phyloP scores from a whole-genome alignment of 2,113 vertebrate genomes.

The Equus quagga region DNA sequence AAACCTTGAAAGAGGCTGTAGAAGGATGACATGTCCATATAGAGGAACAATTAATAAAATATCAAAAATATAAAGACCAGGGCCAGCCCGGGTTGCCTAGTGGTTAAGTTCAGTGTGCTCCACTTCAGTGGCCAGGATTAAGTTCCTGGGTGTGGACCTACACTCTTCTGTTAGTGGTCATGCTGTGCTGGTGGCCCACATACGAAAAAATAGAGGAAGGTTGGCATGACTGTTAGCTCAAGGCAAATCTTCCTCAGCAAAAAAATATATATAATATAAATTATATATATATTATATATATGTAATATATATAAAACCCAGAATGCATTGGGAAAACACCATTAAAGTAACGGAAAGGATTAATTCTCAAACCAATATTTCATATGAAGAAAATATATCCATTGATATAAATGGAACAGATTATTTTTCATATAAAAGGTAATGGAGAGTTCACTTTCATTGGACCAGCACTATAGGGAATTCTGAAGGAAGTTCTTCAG shows the following conservation, averaged over 20 bases:
- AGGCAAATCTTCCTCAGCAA: no score
- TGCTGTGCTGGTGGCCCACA: no score
- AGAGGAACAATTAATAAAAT: background rate
- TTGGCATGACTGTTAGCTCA: no score
- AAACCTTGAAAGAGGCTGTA: background rate
- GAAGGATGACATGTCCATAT: background rate
- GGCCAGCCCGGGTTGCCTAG: no score
- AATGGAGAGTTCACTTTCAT: background rate
- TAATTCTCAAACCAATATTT: background rate
- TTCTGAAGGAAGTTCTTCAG: background rate
- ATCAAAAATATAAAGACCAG: background rate
- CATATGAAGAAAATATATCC: background rate
- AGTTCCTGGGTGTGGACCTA: no score
- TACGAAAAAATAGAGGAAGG: no score
- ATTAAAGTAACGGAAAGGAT: background rate
- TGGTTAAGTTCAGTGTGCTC: no score
- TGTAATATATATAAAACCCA: background rate
- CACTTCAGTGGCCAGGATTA: no score
- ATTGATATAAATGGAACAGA: background rate
- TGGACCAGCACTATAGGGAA: background rate
- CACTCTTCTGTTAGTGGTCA: no score
- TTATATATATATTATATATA: no score
- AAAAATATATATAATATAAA: no score
- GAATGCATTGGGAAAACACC: background rate
- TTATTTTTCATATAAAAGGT: background rate